Conservation (phyloP, 2,797 vertebrate genomes). For the Malacoraja senta region DNA sequence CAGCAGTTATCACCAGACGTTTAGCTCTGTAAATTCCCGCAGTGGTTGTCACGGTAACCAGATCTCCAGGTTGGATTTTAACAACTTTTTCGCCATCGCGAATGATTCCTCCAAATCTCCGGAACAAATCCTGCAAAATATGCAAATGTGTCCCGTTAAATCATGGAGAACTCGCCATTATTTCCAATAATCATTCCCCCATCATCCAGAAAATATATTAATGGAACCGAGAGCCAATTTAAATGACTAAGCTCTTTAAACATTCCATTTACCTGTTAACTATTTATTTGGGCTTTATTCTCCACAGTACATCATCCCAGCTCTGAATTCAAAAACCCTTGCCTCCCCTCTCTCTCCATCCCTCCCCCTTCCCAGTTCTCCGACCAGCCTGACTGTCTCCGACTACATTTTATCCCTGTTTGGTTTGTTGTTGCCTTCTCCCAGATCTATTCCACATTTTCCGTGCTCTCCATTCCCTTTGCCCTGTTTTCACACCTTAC, state of each 20-base stretch:
- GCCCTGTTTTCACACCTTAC: too few species aligned
- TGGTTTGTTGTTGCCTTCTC: too few species aligned
- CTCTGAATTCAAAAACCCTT: too few species aligned
- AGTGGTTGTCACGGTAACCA: constrained; percentile 63
- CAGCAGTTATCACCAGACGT: constrained; percentile 70
- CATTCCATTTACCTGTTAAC: not conserved
- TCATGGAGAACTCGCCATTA: constrained; percentile 4
- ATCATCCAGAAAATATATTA: constrained; percentile 22
- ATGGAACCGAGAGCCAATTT: not conserved
- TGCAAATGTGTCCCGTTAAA: constrained; percentile 14
- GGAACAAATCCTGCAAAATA: constrained; percentile 62
- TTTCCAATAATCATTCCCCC: constrained; percentile 24
- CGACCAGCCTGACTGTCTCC: too few species aligned
- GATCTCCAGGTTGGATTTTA: constrained; percentile 64
- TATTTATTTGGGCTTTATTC: not conserved
- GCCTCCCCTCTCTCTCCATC: too few species aligned
- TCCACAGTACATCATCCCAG: too few species aligned
- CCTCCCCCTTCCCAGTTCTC: too few species aligned
- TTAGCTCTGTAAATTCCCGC: constrained; percentile 61
- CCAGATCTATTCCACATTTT: too few species aligned
- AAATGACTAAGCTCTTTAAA: not conserved
- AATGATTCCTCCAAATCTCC: constrained; percentile 62
- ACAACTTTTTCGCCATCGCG: constrained; percentile 72
- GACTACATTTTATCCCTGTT: too few species aligned
- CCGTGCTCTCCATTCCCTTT: too few species aligned